phyloP scores from a whole-genome alignment of 2,797 vertebrate species.

The Novumbra hubbsi region DNA sequence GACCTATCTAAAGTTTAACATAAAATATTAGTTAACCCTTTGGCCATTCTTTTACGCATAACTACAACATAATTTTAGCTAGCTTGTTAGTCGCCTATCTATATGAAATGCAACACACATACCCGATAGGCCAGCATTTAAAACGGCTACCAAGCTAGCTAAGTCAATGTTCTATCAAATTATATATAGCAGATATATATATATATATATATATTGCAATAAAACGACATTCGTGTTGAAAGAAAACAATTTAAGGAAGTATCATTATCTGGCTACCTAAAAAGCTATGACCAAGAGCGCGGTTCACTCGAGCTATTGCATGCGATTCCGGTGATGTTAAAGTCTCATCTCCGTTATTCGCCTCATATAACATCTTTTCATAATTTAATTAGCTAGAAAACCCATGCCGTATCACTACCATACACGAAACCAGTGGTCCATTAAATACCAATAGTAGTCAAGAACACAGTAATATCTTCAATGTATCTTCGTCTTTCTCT shows the following conservation, averaged over 20 bases:
- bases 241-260: neutral
- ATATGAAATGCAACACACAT: conserved; percentile 38
- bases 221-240: conserved; percentile 2
- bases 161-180: neutral
- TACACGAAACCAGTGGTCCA: conserved; percentile 9
- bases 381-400: conserved; percentile 15
- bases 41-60: conserved; percentile 50
- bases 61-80: conserved; percentile 40
- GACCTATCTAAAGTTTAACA: neutral
- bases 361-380: conserved; percentile 39
- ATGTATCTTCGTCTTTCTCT: conserved; percentile 15
- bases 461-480: conserved; percentile 8
- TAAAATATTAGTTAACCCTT: conserved; percentile 26
- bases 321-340: conserved; percentile 35
- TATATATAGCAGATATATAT: conserved; percentile 31
- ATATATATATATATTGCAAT: conserved; percentile 28
- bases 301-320: conserved; percentile 31
- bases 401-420: conserved; percentile 7
- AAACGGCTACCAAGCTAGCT: conserved; percentile 5
- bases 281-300: conserved; percentile 9
- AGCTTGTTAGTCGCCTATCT: conserved; percentile 62
- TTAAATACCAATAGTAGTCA: neutral
- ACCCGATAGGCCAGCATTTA: conserved; percentile 34
- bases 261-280: conserved; percentile 2
- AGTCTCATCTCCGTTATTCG: conserved; percentile 32